Evolutionary conservation across 2,113 vertebrate genomes (phyloP), one percentile per base, ranked within the genome.

Genomic region (Carassius carassius): DNA sequence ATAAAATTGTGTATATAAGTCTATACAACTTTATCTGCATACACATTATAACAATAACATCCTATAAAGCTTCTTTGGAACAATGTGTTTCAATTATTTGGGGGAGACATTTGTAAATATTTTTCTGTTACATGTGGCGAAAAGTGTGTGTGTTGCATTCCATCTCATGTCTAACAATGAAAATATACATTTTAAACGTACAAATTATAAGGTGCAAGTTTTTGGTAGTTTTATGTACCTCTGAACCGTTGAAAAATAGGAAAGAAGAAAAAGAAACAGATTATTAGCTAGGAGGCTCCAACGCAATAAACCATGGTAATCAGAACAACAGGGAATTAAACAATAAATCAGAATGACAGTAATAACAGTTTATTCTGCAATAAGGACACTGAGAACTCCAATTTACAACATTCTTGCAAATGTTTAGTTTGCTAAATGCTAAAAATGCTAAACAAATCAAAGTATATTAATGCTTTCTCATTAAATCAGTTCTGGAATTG

Each of bases 281-380:
- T 25, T 5, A 12, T 63, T 63, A 10, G n/a, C 1, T 25, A 1
- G 60, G 60, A 12, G 60, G 60, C n/a, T 44, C 17, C 69, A 67
- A 10, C 41, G 37, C 10, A n/a, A 37, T 70, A 41, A 70, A 44
- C 69, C 21, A 72, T 41, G 32, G 3, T 16, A 72, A 72, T 72
- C 35, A 41, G 35, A 72, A 72, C 35, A 72, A 72, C 10, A 72
- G 35, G 12, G 37, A 44, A 72, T 72, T 13, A 44, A 44, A 72
- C 35, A 72, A 72, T 44, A 44, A 41, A 72, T 41, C 35, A 72
- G 4, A 72, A 41, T 41, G 37, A 44, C 69, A 72, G 69, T 72
- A 44, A 72, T 72, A n/a, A 72, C 35, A 72, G 21, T 44, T 72
- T 72, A 44, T 72, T 72, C 37, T n/a, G 69, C 69, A 44, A 37